phyloP scores from a whole-genome alignment of 2,113 vertebrate species.

The Sinocyclocheilus anshuiensis region DNA sequence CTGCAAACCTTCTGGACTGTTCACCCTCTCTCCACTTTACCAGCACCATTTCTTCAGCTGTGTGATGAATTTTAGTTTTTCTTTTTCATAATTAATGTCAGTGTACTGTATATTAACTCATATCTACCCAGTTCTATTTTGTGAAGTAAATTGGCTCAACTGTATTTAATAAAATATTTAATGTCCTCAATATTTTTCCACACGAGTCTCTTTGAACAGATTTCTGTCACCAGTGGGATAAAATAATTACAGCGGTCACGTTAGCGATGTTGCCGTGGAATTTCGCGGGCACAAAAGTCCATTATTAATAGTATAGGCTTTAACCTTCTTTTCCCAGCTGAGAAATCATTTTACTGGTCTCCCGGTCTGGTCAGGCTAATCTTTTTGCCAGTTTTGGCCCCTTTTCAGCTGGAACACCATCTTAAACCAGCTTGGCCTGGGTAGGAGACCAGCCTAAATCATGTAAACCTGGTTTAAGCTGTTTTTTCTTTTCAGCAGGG shows the following conservation, averaged over 20 bases:
- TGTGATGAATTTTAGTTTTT: constrained; percentile 30
- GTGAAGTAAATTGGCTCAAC: constrained; percentile 41
- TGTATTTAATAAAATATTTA: constrained; percentile 58
- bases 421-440: too few species aligned
- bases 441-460: too few species aligned
- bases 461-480: neutral
- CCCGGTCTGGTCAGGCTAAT: too few species aligned
- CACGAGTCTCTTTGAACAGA: neutral
- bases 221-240: neutral
- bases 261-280: too few species aligned
- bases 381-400: neutral
- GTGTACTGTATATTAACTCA: constrained; percentile 41
- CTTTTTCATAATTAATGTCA: constrained; percentile 47
- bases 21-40: constrained; percentile 11
- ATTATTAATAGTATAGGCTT: neutral
- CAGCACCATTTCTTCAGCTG: constrained; percentile 42
- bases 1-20: constrained; percentile 21
- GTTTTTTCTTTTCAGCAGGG: too few species aligned
- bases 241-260: too few species aligned
- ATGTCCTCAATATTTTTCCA: constrained; percentile 7
- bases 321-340: neutral
- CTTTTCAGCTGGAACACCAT: too few species aligned
- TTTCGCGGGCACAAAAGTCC: neutral
- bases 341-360: too few species aligned
- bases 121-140: constrained; percentile 32